Base-by-base conservation (phyloP, 30 jellyfish, hydroid and myxozoan genomes). In the Hydra vulgaris region DNA sequence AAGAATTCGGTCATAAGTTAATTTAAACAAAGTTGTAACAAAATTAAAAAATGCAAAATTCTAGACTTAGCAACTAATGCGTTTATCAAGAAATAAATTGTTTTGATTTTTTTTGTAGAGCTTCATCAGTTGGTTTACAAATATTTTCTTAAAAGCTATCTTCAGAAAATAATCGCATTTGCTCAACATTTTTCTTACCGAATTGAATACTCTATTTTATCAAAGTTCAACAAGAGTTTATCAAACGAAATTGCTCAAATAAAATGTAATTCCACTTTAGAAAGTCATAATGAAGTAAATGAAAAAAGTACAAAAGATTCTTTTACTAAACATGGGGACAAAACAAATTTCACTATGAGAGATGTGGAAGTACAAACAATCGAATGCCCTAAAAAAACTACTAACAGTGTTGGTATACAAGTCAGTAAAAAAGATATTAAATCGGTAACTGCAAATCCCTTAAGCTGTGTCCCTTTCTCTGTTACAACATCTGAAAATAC, bases 61-160 rank as follows among this genome's bases (percentile, higher is more conserved):
- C n/a, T n/a, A n/a, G n/a, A n/a, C n/a, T n/a, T n/a, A n/a, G n/a
- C n/a, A n/a, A n/a, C n/a, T n/a, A n/a, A n/a, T n/a, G n/a, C n/a
- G n/a, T n/a, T n/a, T n/a, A n/a, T n/a, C n/a, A n/a, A n/a, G n/a
- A n/a, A n/a, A n/a, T n/a, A n/a, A n/a, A n/a, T n/a, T n/a, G n/a
- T n/a, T n/a, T n/a, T n/a, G n/a, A n/a, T n/a, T n/a, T n/a, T n/a
- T n/a, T n/a, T n/a, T n/a, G n/a, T 68, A 68, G 75, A 68, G 7
- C 25, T 68, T 4, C 75, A 20, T 68, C 26, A n/a, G 75, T 68
- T 68, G 15, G 75, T 68, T 68, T 68, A 68, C 27, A 68, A 68
- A 68, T 23, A 68, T 68, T 68, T 68, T 68, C 75, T 68, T 15
- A 23, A 68, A 15, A 23, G 75, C 26, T 68, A 68, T 23, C 75